Conservation (phyloP, 2,113 vertebrate species). For the Dascyllus trimaculatus region DNA sequence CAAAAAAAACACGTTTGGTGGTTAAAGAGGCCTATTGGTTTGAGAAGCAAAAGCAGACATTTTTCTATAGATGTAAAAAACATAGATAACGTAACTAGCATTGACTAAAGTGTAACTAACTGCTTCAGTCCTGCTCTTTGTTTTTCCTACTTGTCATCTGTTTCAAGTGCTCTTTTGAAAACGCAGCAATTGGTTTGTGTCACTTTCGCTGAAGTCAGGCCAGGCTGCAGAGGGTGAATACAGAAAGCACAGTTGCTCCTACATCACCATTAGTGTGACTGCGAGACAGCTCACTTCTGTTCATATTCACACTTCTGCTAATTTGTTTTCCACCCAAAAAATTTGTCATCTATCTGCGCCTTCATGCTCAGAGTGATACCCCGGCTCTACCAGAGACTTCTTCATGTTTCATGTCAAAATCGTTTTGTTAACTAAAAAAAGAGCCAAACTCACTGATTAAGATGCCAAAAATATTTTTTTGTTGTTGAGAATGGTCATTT, state of each 20-base stretch:
- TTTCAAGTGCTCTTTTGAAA: constrained; percentile 34
- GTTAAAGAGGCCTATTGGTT: constrained; percentile 11
- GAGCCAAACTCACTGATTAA: not conserved
- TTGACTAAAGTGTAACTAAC: constrained; percentile 9
- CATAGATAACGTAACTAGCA: not conserved
- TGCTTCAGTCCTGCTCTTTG: constrained; percentile 16
- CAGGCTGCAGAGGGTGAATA: constrained; percentile 32
- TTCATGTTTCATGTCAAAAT: not conserved
- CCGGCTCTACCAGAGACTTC: not conserved
- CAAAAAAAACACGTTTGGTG: constrained; percentile 15
- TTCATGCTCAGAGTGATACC: not conserved
- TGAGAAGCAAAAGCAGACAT: not conserved
- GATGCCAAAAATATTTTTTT: not conserved
- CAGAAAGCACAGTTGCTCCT: constrained; percentile 40
- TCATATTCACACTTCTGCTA: constrained; percentile 47
- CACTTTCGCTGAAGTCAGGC: constrained; percentile 31
- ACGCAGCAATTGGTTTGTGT: constrained; percentile 29
- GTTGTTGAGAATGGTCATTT: not conserved
- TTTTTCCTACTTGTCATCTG: constrained; percentile 23
- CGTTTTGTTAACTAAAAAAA: not conserved
- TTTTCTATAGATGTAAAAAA: not conserved
- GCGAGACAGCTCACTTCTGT: constrained; percentile 46
- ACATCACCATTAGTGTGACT: constrained; percentile 46
- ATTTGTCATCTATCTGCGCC: constrained; percentile 5
- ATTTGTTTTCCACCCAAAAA: constrained; percentile 30